Percentiles rank a stretch among this genome's conserved stretches.
These are phyloP conservation scores for Idaea dimidiata DNA, from an alignment of 2,888 invertebrate genomes.

Conservation along the genomic window DNA sequence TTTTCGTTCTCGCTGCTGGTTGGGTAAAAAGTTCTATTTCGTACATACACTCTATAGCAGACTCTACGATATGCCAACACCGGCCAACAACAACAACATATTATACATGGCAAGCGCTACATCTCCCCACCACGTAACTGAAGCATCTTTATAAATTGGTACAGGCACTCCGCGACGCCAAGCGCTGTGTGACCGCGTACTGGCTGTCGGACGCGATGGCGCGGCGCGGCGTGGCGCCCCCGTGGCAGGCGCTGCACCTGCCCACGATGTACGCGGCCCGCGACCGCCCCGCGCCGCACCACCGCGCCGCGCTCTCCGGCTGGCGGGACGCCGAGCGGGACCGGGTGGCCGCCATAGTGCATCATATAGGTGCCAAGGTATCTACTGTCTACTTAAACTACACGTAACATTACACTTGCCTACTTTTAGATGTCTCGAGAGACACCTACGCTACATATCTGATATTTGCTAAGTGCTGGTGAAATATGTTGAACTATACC, in stretches of 20 bases:
- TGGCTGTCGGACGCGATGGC: slow-evolving; percentile 95
- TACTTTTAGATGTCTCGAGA: too few relatives aligned
- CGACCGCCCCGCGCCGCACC: slow-evolving; percentile 87
- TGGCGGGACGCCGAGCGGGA: slow-evolving; percentile 93
- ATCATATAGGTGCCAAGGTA: slow-evolving; percentile 92
- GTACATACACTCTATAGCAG: too few relatives aligned
- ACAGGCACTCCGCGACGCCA: slow-evolving; percentile 83
- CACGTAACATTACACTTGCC: too few relatives aligned
- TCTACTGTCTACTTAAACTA: neutral
- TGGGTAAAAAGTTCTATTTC: too few relatives aligned
- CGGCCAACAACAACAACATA: too few relatives aligned
- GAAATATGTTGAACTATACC: too few relatives aligned
- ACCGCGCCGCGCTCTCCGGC: slow-evolving; percentile 92
- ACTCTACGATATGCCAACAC: too few relatives aligned
- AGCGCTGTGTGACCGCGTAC: slow-evolving; percentile 89
- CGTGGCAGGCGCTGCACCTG: slow-evolving; percentile 96
- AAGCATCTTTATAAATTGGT: slow-evolving; percentile 44
- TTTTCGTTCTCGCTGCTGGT: too few relatives aligned
- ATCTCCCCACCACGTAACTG: slow-evolving; percentile 83
- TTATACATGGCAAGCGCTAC: slow-evolving; percentile 87
- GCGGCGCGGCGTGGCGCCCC: slow-evolving; percentile 92
- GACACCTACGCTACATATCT: too few relatives aligned
- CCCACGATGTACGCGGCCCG: slow-evolving; percentile 86
- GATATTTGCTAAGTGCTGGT: too few relatives aligned
- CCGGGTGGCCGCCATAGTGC: slow-evolving; percentile 91